Evolutionary conservation across 2,113 vertebrate genomes (phyloP).

Genomic region (Pluvianellus socialis): DNA sequence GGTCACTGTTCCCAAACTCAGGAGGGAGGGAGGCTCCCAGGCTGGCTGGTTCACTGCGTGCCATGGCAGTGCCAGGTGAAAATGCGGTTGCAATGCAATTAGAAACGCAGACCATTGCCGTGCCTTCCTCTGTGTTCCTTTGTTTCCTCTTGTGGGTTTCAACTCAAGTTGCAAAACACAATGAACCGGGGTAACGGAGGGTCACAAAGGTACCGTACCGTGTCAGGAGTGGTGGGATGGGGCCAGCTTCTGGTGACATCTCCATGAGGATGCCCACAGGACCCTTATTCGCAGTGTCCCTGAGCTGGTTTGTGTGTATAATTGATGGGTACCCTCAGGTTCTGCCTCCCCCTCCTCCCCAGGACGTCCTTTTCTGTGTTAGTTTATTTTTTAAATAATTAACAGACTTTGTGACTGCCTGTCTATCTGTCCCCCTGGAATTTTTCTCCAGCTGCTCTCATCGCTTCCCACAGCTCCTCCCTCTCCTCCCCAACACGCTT

Average conservation of each 20-base stretch:
- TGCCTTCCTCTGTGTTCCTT: conserved; percentile 9
- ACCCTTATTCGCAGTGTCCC: neutral
- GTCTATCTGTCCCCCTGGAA: conserved; percentile 37
- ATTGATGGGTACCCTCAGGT: conserved; percentile 21
- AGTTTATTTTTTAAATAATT: conserved; percentile 70
- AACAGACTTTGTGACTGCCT: conserved; percentile 49
- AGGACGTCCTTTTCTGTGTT: conserved; percentile 37
- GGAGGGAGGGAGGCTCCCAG: neutral
- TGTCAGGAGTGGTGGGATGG: neutral
- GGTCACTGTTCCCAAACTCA: neutral
- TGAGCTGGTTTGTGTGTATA: conserved; percentile 12
- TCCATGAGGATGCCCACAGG: neutral
- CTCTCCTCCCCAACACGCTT: neutral
- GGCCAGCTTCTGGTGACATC: neutral
- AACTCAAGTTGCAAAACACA: neutral
- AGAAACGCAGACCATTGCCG: conserved; percentile 13
- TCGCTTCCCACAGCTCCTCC: neutral
- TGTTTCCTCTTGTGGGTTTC: conserved; percentile 39
- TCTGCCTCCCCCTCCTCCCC: neutral
- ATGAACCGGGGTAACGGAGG: neutral
- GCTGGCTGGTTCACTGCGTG: neutral
- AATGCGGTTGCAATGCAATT: neutral
- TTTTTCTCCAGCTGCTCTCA: conserved; percentile 51
- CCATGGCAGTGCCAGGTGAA: neutral
- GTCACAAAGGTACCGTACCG: neutral